Evolutionary conservation across 2,888 invertebrate genomes (phyloP).

Genomic region (Athalia circularis): DNA sequence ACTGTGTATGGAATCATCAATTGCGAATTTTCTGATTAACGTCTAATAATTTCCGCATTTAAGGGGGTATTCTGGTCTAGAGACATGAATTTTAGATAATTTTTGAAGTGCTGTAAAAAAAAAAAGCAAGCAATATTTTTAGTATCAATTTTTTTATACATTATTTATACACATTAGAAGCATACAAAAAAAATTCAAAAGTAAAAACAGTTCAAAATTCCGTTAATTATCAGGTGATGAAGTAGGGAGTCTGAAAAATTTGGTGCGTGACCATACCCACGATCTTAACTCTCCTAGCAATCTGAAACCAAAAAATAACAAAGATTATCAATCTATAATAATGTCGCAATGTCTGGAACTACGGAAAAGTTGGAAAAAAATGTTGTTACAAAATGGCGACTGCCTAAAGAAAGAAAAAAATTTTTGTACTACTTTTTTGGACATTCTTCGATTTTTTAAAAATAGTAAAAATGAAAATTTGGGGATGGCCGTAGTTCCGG

Average conservation of each 20-base stretch:
- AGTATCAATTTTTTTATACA: too few species aligned
- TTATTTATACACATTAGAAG: not conserved
- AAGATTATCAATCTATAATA: slow-evolving; percentile 18
- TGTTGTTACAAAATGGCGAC: slow-evolving; percentile 18
- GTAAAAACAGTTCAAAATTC: too few species aligned
- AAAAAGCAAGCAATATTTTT: too few species aligned
- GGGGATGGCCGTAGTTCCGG: slow-evolving; percentile 6
- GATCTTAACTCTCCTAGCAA: slow-evolving; percentile 25
- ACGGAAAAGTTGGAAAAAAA: slow-evolving; percentile 12
- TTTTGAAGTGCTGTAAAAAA: too few species aligned
- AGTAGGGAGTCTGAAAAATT: slow-evolving; percentile 23
- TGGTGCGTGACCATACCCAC: slow-evolving; percentile 17
- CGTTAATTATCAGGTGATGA: slow-evolving; percentile 6
- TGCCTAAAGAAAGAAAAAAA: slow-evolving; percentile 3
- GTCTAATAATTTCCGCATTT: too few species aligned
- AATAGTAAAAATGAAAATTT: not conserved
- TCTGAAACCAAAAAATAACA: slow-evolving; percentile 26
- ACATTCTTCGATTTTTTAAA: not conserved
- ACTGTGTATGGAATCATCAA: too few species aligned
- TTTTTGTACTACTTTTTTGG: slow-evolving; percentile 19
- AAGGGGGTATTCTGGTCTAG: too few species aligned
- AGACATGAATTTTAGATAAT: too few species aligned
- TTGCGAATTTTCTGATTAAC: too few species aligned
- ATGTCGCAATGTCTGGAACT: slow-evolving; percentile 23
- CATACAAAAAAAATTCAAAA: slow-evolving; percentile 5